Evolutionary conservation across 2,113 vertebrate genomes (phyloP), one percentile per base, ranked within the genome.

Genomic region (Poecilia latipinna): DNA sequence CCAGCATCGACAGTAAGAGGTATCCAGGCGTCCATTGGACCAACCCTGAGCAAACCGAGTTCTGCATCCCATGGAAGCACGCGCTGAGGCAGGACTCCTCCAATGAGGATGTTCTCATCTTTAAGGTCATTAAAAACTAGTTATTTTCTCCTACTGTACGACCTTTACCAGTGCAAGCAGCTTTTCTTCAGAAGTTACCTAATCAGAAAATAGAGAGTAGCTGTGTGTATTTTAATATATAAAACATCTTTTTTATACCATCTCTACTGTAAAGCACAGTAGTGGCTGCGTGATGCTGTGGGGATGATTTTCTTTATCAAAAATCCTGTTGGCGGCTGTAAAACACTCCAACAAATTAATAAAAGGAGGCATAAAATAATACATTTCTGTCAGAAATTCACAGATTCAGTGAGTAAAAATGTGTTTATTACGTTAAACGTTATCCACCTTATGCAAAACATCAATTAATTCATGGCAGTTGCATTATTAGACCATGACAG

Each of bases 31-130:
- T 97, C 24, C 12, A 54, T 2, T 97, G 96, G 96, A 85, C 91
- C 5, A 90, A 95, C 75, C 4, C 2, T 3, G 90, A 92, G 63
- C 68, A 12, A 6, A 94, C 88, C 0, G 88, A 90, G 79, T 97
- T 97, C 90, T 92, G 87, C 60, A 90, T 97, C 63, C 96, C 96
- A 0, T 97, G 96, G 96, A 97, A 97, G 70, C 96, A 97, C 0
- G 95, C 88, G 17, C 74, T 96, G 62, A 90, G 96, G 35, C 95
- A 96, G 72, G 96, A 96, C 78, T 90, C 95, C 4, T 94, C 92
- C 3, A 31, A 84, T 37, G 81, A 79, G 0, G 96, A 97, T 77
- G 84, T 92, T 22, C 90, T 95, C 48, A 94, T 97, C 70, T 97
- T 97, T 73, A 95, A 95, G 95, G 96, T 67, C 5, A 4, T 60